Percentiles rank a stretch among this genome's conserved stretches.
Conservation (phyloP, 2,888 invertebrate species). For the Dioctria linearis region DNA sequence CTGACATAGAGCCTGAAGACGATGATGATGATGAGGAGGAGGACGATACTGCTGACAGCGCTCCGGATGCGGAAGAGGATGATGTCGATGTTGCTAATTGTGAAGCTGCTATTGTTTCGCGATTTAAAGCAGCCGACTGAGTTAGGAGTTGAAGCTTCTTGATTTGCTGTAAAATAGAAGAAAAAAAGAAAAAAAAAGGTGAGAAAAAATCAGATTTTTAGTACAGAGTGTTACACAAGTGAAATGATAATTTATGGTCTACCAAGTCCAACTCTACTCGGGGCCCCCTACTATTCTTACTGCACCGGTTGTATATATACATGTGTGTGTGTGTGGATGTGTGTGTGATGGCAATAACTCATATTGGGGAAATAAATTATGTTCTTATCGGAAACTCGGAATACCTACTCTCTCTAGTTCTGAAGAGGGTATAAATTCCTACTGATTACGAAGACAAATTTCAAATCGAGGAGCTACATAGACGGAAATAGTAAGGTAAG, state of each 20-base stretch:
- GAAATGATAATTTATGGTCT: not conserved
- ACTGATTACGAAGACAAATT: slow-evolving; percentile 24
- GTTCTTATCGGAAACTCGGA: slow-evolving; percentile 5
- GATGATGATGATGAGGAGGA: slow-evolving; percentile 60
- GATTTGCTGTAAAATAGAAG: slow-evolving; percentile 66
- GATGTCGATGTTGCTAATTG: slow-evolving; percentile 70
- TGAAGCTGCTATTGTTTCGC: slow-evolving; percentile 70
- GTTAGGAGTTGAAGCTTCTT: slow-evolving; percentile 70
- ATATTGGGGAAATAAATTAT: slow-evolving; percentile 7
- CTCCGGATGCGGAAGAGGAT: slow-evolving; percentile 56
- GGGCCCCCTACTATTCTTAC: not conserved
- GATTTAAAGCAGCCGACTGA: slow-evolving; percentile 70
- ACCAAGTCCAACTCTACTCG: not conserved
- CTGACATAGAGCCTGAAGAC: slow-evolving; percentile 27
- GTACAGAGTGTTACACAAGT: not conserved
- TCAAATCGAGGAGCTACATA: slow-evolving; percentile 20
- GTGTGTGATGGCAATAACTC: not conserved
- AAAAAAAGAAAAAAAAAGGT: not conserved
- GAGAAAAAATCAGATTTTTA: slow-evolving; percentile 9
- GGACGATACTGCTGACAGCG: slow-evolving; percentile 57
- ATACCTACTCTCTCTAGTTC: too few relatives aligned
- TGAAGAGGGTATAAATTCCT: slow-evolving; percentile 29
- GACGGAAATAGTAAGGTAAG: not conserved
- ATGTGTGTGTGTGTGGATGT: too few relatives aligned
- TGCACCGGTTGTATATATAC: too few relatives aligned